Percentiles rank a stretch among this genome's conserved stretches.
These are phyloP conservation scores for Cylindroiulus punctatus DNA, from an alignment of 2,888 invertebrate species.

Conservation along the genomic window DNA sequence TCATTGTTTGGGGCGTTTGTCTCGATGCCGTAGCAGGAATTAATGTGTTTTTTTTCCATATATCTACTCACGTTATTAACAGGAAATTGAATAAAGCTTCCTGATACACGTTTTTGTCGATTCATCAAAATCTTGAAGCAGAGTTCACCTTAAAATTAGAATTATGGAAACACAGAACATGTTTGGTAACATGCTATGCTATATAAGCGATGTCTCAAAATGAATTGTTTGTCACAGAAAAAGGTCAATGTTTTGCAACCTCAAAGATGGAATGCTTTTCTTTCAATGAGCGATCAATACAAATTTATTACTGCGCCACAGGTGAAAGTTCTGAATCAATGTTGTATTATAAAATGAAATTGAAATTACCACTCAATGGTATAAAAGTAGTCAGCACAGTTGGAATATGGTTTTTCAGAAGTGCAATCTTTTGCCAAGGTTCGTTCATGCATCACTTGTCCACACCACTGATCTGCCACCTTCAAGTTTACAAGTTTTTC, in stretches of 20 bases:
- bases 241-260: no score
- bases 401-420: slow-evolving; percentile 51
- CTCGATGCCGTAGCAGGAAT: no score
- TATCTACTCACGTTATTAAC: no score
- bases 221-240: no score
- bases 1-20: background rate
- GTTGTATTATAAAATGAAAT: background rate
- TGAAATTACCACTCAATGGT: slow-evolving; percentile 48
- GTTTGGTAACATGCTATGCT: no score
- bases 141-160: no score
- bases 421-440: slow-evolving; percentile 53
- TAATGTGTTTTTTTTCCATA: no score
- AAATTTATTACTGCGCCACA: background rate
- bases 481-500: background rate
- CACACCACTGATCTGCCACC: slow-evolving; percentile 55
- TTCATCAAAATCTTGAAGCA: no score
- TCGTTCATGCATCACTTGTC: slow-evolving; percentile 48
- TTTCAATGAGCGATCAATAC: background rate
- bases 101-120: no score
- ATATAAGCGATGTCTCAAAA: no score
- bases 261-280: background rate
- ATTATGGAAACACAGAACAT: no score
- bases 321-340: background rate
- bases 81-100: no score
- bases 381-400: slow-evolving; percentile 54